Evolutionary conservation across 92 coral and sea anemone genomes (phyloP), one percentile per base, ranked within the genome.

Genomic region (Zoanthus sansibaricus): DNA sequence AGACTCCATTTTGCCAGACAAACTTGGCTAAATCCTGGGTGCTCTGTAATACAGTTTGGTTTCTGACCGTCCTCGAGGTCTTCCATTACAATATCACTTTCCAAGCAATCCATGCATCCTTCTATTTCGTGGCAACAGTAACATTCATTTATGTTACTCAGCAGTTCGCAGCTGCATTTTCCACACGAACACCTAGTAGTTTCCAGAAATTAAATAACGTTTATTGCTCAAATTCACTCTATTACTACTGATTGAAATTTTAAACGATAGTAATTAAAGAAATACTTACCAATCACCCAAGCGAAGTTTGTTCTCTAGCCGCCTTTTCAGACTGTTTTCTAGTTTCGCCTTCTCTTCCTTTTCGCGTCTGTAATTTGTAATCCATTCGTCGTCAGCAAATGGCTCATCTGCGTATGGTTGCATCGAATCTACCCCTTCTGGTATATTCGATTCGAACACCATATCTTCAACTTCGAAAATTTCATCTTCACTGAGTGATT

Each of bases 1-100:
- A 84, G 66, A 71, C 89, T 84, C 92, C 87, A 90, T 73, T 90
- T 90, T 48, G 62, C 82, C 1, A 78, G 83, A 72, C 87, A 89
- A 42, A 89, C 89, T 9, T 56, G 86, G 44, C 52, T 78, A 59
- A 89, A 85, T 52, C 89, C 89, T 32, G 89, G 89, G 47, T 89
- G 89, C 77, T 89, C 14, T 16, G 92, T 84, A 9, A 89, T 54
- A 20, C 89, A 89, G 14, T 71, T 69, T 20, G 74, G 30, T 46
- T 45, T 17, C 75, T 46, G 37, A 25, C 77, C 86, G 46, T 89
- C 89, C 68, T 68, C 59, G 7, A 89, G 82, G 47, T 84, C 92
- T 61, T 77, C 86, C 44, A 7, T 5, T 1, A 85, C 92, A 21
- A 49, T 70, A 32, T 89, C 89, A 25, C 88, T 83, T 74, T 74